phyloP scores from a whole-genome alignment of 1,140 invertebrate genomes.

The Cotesia chilonis region DNA sequence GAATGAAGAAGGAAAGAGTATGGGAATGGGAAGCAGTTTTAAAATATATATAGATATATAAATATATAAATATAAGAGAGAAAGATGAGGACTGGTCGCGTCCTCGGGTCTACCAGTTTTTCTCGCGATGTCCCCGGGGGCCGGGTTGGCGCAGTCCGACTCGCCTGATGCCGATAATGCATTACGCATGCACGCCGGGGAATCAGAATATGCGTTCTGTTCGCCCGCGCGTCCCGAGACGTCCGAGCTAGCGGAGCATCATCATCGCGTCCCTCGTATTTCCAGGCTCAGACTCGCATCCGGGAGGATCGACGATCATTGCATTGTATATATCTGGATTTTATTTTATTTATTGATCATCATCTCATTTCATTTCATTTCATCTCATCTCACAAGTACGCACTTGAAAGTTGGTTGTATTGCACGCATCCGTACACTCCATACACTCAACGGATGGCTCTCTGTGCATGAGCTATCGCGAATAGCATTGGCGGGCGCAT shows the following conservation, averaged over 20 bases:
- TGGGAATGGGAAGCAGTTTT: conserved; percentile 42
- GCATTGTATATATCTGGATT: background rate
- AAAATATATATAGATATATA: background rate
- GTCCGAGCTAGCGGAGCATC: background rate
- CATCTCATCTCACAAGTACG: conserved; percentile 4
- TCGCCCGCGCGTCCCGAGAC: conserved; percentile 6
- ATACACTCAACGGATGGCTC: conserved; percentile 27
- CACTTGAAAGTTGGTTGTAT: background rate
- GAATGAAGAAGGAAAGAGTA: conserved; percentile 37
- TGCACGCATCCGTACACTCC: conserved; percentile 31
- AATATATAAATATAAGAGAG: conserved; percentile 13
- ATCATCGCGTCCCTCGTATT: conserved; percentile 3
- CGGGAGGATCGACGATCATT: background rate
- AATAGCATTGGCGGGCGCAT: conserved; percentile 54
- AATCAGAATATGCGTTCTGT: conserved; percentile 5
- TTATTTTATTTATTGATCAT: background rate
- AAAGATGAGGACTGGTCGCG: conserved; percentile 43
- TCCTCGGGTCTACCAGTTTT: conserved; percentile 51
- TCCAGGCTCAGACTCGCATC: conserved; percentile 4
- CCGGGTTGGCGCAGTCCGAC: conserved; percentile 19
- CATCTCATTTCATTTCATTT: background rate
- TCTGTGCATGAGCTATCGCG: conserved; percentile 33
- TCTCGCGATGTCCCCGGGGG: conserved; percentile 42
- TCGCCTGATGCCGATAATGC: conserved; percentile 28
- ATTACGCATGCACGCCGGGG: conserved; percentile 51